Evolutionary conservation across 2,113 vertebrate genomes (phyloP).

Genomic region (Rhabdomys dilectus): DNA sequence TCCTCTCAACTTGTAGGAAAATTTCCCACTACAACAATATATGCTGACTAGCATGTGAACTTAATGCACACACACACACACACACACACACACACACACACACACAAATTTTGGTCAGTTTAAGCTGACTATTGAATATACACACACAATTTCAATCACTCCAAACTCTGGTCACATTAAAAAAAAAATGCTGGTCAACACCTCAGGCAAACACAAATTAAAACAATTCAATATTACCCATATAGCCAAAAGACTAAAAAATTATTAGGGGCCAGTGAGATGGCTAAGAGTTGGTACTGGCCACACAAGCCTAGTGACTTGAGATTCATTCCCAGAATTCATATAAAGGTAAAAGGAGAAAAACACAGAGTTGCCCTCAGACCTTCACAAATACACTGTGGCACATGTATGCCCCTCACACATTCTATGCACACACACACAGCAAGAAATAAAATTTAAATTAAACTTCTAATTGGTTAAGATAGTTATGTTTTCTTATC

Average conservation of each 20-base stretch:
- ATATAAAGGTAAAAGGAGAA: not conserved
- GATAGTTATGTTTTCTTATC: not conserved
- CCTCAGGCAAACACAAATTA: slow-evolving; percentile 48
- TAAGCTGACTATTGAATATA: not conserved
- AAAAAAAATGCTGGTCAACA: not conserved
- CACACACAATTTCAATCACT: slow-evolving; percentile 38
- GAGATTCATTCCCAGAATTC: not conserved
- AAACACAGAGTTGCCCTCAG: not conserved
- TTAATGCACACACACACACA: not conserved
- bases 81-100: too few relatives aligned
- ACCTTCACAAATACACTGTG: not conserved
- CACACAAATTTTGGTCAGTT: not conserved
- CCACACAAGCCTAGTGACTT: not conserved
- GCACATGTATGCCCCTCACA: not conserved
- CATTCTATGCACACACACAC: too few relatives aligned
- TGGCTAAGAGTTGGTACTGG: not conserved
- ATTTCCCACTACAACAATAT: not conserved
- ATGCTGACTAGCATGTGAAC: not conserved
- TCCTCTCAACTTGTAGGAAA: too few relatives aligned
- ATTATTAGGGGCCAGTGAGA: not conserved
- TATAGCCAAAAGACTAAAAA: not conserved
- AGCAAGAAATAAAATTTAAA: not conserved
- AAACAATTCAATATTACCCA: slow-evolving; percentile 28
- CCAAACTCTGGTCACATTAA: slow-evolving; percentile 32
- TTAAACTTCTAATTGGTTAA: not conserved